Conservation (phyloP, 2,888 invertebrate species). For the Buathra laborator region DNA sequence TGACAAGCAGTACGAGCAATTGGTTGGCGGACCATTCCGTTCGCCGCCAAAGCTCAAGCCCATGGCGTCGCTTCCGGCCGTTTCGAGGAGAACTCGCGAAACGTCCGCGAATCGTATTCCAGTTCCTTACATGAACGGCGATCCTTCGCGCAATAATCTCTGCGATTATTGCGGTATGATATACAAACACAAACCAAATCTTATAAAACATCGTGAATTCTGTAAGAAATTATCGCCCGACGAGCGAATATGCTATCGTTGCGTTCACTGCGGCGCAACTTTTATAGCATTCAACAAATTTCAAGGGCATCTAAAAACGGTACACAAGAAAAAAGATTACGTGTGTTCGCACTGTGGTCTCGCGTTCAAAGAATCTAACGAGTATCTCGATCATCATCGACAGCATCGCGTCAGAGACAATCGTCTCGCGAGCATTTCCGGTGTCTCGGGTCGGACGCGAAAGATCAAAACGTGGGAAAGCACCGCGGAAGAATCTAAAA, state of each 20-base stretch:
- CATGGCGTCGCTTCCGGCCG: conserved; percentile 52
- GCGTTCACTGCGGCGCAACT: conserved; percentile 81
- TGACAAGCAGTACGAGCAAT: conserved; percentile 78
- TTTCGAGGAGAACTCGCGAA: conserved; percentile 19
- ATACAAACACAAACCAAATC: conserved; percentile 81
- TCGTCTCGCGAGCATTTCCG: not conserved
- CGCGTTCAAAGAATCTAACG: conserved; percentile 85
- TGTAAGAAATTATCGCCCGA: conserved; percentile 76
- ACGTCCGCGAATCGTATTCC: conserved; percentile 44
- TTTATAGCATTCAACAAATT: conserved; percentile 82
- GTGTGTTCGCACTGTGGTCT: conserved; percentile 86
- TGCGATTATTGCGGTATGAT: conserved; percentile 84
- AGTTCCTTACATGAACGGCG: conserved; percentile 81
- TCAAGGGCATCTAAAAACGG: conserved; percentile 75
- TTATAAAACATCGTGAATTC: conserved; percentile 79
- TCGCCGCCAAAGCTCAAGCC: conserved; percentile 75
- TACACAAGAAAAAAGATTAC: conserved; percentile 81
- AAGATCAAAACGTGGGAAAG: not conserved
- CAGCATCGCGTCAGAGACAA: conserved; percentile 70
- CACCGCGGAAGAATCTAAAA: too few species aligned
- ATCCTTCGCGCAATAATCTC: conserved; percentile 80
- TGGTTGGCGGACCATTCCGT: conserved; percentile 70
- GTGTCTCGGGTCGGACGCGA: not conserved
- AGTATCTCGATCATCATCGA: conserved; percentile 85
- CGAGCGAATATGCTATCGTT: conserved; percentile 78